A percentile compares a stretch with the other conserved stretches of the same genome.
These are phyloP conservation scores for Pristis pectinata DNA, from an alignment of 2,797 vertebrate species.

Conservation along the genomic window DNA sequence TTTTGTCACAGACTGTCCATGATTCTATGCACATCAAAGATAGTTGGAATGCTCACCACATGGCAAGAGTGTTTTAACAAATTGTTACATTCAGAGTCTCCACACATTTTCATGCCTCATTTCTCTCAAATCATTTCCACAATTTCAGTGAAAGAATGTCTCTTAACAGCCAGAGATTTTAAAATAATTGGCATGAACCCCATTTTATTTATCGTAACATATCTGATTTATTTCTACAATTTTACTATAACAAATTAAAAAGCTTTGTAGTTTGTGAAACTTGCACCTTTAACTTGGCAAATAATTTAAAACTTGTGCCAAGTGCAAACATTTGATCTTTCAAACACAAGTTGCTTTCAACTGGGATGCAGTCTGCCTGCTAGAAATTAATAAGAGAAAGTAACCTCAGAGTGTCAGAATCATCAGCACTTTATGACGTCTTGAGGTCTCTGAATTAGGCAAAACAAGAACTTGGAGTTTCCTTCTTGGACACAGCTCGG, in stretches of 20 bases:
- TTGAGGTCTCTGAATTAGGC: neutral
- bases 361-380: neutral
- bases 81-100: neutral
- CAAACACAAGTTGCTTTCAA: neutral
- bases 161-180: no score
- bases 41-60: neutral
- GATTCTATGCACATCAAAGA: neutral
- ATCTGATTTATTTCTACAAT: neutral
- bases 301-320: neutral
- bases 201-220: neutral
- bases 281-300: neutral
- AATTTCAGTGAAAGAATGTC: neutral
- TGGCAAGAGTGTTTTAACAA: neutral
- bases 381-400: neutral
- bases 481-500: neutral
- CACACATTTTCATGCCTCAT: neutral
- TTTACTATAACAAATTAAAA: neutral
- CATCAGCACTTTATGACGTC: neutral
- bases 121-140: neutral
- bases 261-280: neutral
- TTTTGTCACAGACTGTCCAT: no score
- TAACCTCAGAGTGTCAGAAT: neutral
- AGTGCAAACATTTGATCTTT: conserved; percentile 23
- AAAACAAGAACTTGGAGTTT: neutral
- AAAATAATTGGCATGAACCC: neutral